Percentiles rank a stretch among this genome's conserved stretches.
phyloP scores from a whole-genome alignment of 2,113 vertebrate genomes.

The Pelecanus crispus region DNA sequence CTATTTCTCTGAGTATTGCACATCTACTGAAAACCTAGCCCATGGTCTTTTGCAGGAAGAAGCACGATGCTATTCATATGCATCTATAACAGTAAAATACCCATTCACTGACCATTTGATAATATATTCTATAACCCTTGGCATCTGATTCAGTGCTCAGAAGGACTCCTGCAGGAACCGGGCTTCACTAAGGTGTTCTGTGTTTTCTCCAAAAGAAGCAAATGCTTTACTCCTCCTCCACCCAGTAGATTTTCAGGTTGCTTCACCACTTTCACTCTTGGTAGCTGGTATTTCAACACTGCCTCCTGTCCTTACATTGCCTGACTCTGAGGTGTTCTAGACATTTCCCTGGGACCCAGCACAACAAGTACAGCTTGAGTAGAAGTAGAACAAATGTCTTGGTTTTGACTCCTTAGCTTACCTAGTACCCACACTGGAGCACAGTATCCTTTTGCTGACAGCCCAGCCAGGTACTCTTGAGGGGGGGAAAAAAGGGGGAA shows the following conservation, averaged over 20 bases:
- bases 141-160: background rate
- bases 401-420: background rate
- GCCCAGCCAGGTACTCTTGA: background rate
- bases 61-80: background rate
- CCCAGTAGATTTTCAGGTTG: background rate
- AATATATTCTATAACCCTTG: background rate
- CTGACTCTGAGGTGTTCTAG: background rate
- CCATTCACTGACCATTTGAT: background rate
- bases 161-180: background rate
- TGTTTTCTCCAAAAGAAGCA: background rate
- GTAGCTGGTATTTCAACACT: background rate
- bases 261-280: background rate
- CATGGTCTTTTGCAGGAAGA: background rate
- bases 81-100: background rate
- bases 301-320: background rate
- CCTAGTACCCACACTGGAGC: background rate
- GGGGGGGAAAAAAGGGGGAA: accelerated
- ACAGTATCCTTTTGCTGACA: background rate
- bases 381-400: background rate
- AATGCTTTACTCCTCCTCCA: background rate
- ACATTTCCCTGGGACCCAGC: background rate
- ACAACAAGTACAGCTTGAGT: background rate
- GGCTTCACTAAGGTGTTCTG: background rate
- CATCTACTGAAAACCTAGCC: background rate
- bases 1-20: background rate